Conservation (phyloP, 2,113 vertebrate genomes). For the Etia nguti region DNA sequence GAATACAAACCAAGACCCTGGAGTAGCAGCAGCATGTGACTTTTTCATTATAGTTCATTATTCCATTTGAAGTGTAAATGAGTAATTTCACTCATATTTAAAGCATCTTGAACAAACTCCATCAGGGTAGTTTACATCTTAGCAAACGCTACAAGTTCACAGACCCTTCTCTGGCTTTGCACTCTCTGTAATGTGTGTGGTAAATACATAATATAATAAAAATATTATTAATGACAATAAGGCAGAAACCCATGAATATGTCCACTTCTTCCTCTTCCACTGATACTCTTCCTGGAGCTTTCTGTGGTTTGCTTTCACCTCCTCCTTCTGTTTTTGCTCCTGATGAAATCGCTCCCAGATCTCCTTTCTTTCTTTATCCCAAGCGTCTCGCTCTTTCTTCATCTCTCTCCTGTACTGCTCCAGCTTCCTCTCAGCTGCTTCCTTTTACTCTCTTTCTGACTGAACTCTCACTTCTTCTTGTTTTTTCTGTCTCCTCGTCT, state of each 20-base stretch:
- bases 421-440: background rate
- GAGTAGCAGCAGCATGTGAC: background rate
- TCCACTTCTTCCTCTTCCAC: background rate
- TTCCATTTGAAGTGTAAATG: background rate
- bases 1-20: no score
- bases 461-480: background rate
- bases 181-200: background rate
- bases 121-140: background rate
- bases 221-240: background rate
- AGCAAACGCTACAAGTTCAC: background rate
- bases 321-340: background rate
- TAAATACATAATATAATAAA: background rate
- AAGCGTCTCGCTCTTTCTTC: background rate
- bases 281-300: background rate
- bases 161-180: accelerated
- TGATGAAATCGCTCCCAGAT: background rate
- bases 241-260: accelerated
- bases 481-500: background rate
- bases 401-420: background rate
- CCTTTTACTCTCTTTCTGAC: background rate
- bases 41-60: background rate
- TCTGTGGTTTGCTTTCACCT: background rate
- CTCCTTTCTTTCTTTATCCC: background rate
- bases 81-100: background rate
- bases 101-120: background rate